Evolutionary conservation across 1,140 invertebrate genomes (phyloP).

Genomic region (Drosophila ercepeae): DNA sequence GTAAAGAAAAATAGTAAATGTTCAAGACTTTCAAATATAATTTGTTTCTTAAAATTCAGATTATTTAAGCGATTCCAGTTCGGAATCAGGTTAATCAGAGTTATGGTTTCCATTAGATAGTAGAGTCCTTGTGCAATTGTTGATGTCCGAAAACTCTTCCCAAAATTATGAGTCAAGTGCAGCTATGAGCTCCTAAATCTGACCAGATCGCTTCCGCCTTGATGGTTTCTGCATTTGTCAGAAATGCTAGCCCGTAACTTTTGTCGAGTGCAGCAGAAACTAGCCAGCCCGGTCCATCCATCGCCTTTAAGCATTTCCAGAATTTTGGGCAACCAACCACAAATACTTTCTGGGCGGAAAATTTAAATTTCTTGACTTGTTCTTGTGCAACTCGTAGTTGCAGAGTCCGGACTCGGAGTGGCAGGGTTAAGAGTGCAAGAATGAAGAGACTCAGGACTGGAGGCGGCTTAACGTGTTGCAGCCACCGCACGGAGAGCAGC

Average conservation of each 20-base stretch:
- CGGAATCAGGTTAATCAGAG: no score
- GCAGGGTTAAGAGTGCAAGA: conserved; percentile 20
- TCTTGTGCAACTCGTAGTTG: conserved; percentile 60
- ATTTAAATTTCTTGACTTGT: conserved; percentile 61
- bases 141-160: not conserved
- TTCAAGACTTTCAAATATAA: no score
- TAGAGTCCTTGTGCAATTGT: no score
- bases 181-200: conserved; percentile 6
- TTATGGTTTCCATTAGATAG: not conserved
- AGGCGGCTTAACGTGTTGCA: conserved; percentile 69
- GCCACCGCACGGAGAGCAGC: conserved; percentile 9
- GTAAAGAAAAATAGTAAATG: no score
- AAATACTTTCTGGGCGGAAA: conserved; percentile 67
- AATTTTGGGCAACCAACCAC: conserved; percentile 47
- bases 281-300: conserved; percentile 14
- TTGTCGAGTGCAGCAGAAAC: conserved; percentile 59
- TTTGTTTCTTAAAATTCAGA: no score
- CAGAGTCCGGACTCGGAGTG: not conserved
- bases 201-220: conserved; percentile 40
- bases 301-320: conserved; percentile 13
- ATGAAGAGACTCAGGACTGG: conserved; percentile 24
- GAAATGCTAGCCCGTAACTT: conserved; percentile 76
- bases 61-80: no score
- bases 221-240: conserved; percentile 53
- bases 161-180: not conserved